Evolutionary conservation across 1,140 invertebrate genomes (phyloP).

Genomic region (Agrilus planipennis): DNA sequence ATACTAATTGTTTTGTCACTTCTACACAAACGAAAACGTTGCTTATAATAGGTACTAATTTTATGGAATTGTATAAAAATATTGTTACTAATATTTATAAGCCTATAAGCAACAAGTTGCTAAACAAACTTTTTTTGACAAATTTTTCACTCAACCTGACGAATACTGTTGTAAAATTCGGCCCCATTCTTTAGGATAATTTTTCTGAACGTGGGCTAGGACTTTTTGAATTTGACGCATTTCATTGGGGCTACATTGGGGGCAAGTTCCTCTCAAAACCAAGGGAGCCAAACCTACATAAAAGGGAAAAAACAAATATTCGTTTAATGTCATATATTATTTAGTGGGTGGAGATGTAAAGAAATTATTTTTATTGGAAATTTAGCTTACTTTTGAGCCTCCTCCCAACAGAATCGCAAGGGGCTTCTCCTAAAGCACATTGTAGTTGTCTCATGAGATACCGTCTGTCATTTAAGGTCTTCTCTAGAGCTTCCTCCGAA

Average conservation of each 20-base stretch:
- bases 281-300: constrained; percentile 54
- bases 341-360: constrained; percentile 1
- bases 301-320: constrained; percentile 6
- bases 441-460: constrained; percentile 56
- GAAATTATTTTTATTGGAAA: background rate
- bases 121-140: background rate
- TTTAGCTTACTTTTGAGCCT: constrained; percentile 56
- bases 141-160: background rate
- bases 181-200: constrained; percentile 58
- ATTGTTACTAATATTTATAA: background rate
- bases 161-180: constrained; percentile 54
- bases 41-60: too few species aligned
- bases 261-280: constrained; percentile 53
- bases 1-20: too few species aligned
- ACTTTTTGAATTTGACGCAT: constrained; percentile 55
- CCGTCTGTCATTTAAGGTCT: constrained; percentile 52
- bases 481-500: constrained; percentile 50
- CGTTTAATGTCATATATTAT: background rate
- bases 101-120: background rate
- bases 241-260: constrained; percentile 52
- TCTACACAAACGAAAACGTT: too few species aligned
- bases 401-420: constrained; percentile 56
- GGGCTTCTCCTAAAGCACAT: constrained; percentile 55
- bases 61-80: too few species aligned
- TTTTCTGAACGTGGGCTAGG: constrained; percentile 52